A percentile compares a stretch with the other conserved stretches of the same genome.
These are phyloP conservation scores for Chorisops tibialis DNA, from an alignment of 2,888 invertebrate species.

Conservation along the genomic window DNA sequence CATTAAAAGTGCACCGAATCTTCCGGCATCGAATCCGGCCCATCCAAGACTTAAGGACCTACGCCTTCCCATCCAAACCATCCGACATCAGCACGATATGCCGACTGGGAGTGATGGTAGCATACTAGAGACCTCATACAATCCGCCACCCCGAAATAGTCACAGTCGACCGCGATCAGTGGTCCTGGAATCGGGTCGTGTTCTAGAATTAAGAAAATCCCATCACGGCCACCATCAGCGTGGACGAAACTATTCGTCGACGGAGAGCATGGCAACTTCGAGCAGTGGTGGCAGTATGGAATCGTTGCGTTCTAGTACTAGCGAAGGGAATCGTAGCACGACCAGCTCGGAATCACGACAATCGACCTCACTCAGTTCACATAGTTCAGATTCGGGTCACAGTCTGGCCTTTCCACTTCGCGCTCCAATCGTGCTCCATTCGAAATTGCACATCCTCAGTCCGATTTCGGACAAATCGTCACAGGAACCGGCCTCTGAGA, in stretches of 20 bases:
- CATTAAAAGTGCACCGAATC: constrained; percentile 75
- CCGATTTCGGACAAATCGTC: constrained; percentile 89
- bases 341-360: constrained; percentile 81
- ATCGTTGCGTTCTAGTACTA: constrained; percentile 80
- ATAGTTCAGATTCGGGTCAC: constrained; percentile 72
- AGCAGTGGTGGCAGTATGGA: constrained; percentile 87
- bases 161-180: constrained; percentile 66
- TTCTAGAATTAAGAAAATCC: constrained; percentile 71
- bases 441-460: constrained; percentile 80
- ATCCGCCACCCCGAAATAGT: constrained; percentile 54
- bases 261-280: constrained; percentile 83
- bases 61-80: constrained; percentile 68
- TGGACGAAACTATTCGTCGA: constrained; percentile 57
- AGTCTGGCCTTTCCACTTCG: constrained; percentile 62
- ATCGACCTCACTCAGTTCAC: constrained; percentile 80
- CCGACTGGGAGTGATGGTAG: constrained; percentile 62
- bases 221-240: constrained; percentile 42
- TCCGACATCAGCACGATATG: constrained; percentile 59
- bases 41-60: constrained; percentile 71
- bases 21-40: constrained; percentile 65
- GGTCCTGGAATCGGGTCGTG: constrained; percentile 63
- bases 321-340: constrained; percentile 81
- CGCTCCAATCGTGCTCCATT: constrained; percentile 68
- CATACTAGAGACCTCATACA: constrained; percentile 58
- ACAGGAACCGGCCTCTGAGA: constrained; percentile 79